Percentiles rank a stretch among this genome's conserved stretches.
phyloP scores from a whole-genome alignment of 2,888 invertebrate genomes.

The Melieria crassipennis region DNA sequence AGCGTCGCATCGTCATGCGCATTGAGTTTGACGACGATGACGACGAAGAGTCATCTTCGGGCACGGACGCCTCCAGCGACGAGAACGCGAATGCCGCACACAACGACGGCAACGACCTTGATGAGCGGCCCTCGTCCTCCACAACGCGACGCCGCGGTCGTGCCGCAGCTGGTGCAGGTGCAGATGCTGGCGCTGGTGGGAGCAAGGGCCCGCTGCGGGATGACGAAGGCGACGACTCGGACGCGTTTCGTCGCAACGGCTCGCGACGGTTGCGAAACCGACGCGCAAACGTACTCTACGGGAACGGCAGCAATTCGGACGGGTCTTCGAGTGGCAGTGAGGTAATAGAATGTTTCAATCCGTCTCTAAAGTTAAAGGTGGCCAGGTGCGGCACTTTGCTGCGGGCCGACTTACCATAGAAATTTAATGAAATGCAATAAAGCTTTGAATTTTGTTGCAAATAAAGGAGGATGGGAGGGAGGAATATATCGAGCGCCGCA shows the following conservation, averaged over 20 bases:
- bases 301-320: conserved; percentile 41
- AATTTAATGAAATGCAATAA: too few relatives aligned
- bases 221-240: conserved; percentile 39
- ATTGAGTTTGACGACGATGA: conserved; percentile 61
- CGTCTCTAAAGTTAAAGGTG: too few relatives aligned
- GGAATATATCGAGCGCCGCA: too few relatives aligned
- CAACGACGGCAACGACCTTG: conserved; percentile 41
- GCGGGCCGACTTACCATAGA: too few relatives aligned
- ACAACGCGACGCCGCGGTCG: conserved; percentile 28
- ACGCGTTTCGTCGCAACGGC: conserved; percentile 44
- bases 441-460: too few relatives aligned
- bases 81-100: conserved; percentile 39
- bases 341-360: conserved; percentile 51
- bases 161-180: neutral
- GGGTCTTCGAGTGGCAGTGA: conserved; percentile 58
- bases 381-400: too few relatives aligned
- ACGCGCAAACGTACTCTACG: conserved; percentile 38
- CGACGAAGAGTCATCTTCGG: conserved; percentile 46
- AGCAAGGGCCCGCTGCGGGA: neutral
- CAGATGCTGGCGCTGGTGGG: too few relatives aligned
- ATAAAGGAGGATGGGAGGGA: too few relatives aligned
- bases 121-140: conserved; percentile 51
- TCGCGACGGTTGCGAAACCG: conserved; percentile 44
- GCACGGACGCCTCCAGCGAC: conserved; percentile 39
- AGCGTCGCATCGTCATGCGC: conserved; percentile 63